Base-by-base conservation (phyloP, 2,113 vertebrate genomes). In the Pholis gunnellus region DNA sequence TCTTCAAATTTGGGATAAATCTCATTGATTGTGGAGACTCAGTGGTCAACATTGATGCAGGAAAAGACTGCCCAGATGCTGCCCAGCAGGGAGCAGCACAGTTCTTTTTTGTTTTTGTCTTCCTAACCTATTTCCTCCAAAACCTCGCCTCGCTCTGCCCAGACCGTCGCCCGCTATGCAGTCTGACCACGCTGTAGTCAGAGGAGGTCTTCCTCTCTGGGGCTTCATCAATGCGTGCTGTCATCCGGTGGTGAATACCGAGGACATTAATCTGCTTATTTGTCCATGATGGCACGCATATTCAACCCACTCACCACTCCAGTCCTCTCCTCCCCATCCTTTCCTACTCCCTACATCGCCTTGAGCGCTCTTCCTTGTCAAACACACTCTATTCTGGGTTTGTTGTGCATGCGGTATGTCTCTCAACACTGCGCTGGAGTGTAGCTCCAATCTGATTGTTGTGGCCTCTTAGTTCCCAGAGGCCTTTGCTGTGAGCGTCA, bases 61-160 rank as follows among this genome's bases (percentile, higher is more conserved):
- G 52, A 38, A 29, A 54, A 59, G 50, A 72, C 15, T 36, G 82
- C n/a, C 66, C 66, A 75, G 82, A 76, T 57, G 75, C 60, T 85
- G 71, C 84, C 85, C 91, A 89, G 86, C 81, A 88, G 90, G 86
- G 87, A 84, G 90, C 87, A 91, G 86, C 74, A 87, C 86, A 79
- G 81, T 69, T 81, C 86, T 87, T 78, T 74, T 79, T 60, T 56
- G 77, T 64, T 64, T 77, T 78, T 81, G 76, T 69, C 72, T 64
- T 38, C 52, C 63, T 44, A 59, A 69, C 66, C 83, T 82, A 29
- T 73, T 72, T 73, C 72, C 80, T 71, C 71, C 79, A 69, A 65
- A 65, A 73, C 65, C 56, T 34, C 66, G 72, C 66, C 54, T 77
- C 60, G 52, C 73, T 74, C 71, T 75, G 65, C 60, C 20, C 76